These are phyloP conservation scores for Rhyacichthys aspro DNA, from an alignment of 2,797 vertebrate species.

Conservation along the genomic window DNA sequence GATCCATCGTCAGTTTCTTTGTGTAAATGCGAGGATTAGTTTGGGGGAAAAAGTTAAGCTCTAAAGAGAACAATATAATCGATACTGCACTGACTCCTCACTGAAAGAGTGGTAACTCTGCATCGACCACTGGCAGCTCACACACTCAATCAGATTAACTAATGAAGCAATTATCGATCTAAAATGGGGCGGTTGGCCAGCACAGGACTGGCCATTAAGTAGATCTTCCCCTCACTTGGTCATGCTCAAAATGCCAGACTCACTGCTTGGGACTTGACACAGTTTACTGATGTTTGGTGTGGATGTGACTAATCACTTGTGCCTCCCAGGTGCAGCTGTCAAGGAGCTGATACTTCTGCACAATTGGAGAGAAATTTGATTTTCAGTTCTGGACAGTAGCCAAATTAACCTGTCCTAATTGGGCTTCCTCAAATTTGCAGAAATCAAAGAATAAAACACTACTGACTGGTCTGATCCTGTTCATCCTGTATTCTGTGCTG, in stretches of 20 bases:
- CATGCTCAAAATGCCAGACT: constrained; percentile 75
- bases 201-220: constrained; percentile 73
- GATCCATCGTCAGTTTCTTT: constrained; percentile 58
- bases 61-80: constrained; percentile 70
- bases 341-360: constrained; percentile 22
- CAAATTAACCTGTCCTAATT: constrained; percentile 46
- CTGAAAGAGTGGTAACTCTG: constrained; percentile 71
- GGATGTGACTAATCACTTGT: constrained; percentile 57
- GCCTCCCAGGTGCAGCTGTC: constrained; percentile 43
- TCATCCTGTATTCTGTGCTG: constrained; percentile 18
- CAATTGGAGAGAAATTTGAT: constrained; percentile 27
- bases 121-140: constrained; percentile 68
- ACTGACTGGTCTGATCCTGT: constrained; percentile 28
- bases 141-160: constrained; percentile 80
- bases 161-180: constrained; percentile 82
- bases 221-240: constrained; percentile 65
- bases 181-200: constrained; percentile 56
- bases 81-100: constrained; percentile 68
- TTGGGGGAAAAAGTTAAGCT: constrained; percentile 59
- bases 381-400: constrained; percentile 46
- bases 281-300: constrained; percentile 59
- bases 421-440: constrained; percentile 11
- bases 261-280: constrained; percentile 66
- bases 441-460: constrained; percentile 37
- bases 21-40: constrained; percentile 70